Base-by-base conservation (phyloP, 2,113 vertebrate genomes). In the Xiphophorus maculatus region DNA sequence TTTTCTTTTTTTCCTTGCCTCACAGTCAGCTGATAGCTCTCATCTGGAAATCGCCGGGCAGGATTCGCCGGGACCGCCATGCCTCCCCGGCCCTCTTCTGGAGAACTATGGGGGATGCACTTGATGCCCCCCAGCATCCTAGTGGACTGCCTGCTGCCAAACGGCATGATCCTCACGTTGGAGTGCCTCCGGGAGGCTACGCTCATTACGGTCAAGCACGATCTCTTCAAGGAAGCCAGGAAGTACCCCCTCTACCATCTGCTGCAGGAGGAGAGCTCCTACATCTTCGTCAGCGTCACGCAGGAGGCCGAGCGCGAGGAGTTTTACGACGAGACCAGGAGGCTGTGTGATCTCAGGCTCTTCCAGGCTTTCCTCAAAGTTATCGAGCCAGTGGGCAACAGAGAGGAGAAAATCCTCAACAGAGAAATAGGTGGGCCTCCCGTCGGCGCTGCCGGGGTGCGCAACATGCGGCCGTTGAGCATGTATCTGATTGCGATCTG, bases 101-200 rank as follows among this genome's bases (percentile, higher is more conserved):
- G 98, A 69, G 98, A 99, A 89, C 92, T 99, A 95, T 99, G 98
- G 98, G 98, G 97, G 89, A 97, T 99, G 95, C 98, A 99, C 87
- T 96, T 99, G 95, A 99, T 99, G 98, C 98, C 98, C 93, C 98
- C 98, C 17, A 94, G 96, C 91, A 98, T 99, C 92, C 91, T 96
- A 72, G 97, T 99, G 89, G 98, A 99, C 90, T 99, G 98, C 93
- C 95, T 99, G 82, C 93, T 99, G 88, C 98, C 98, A 63, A 99
- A 99, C 76, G 98, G 98, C 92, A 99, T 99, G 97, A 97, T 99
- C 91, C 95, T 99, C 90, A 96, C 96, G 61, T 94, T 99, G 88
- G 98, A 99, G 95, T 99, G 98, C 95, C 97, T 99, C 93, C 95
- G 98, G 93, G 98, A 99, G 94, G 96, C 98, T 85, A 99, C 97